Evolutionary conservation across 2,797 vertebrate species (phyloP), one percentile per base, ranked within the genome.

Genomic region (Oreonectes daqikongensis): DNA sequence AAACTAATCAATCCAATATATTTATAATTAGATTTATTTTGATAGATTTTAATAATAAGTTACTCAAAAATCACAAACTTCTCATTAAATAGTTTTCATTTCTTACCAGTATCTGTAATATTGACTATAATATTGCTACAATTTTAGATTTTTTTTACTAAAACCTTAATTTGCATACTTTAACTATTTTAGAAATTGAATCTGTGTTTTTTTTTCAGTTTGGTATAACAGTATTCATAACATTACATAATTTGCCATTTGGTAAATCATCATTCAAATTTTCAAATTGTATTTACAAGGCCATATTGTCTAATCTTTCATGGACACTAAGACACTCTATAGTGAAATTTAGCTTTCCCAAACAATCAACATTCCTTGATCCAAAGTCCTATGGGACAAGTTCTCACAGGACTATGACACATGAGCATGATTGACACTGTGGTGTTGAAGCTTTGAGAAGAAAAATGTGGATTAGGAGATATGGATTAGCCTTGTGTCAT

Each of bases 401-500:
- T 48, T 69, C 38, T 69, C 15, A 61, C 66, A 17, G 30, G 22
- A 60, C 44, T 55, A 50, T 50, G 74, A 79, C 46, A 79, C 71
- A 75, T 64, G 64, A 79, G 63, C 55, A 28, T 79, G 74, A 67
- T 63, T 84, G 80, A 79, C 69, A 78, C n/a, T 69, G 38, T 66
- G 64, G 61, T 40, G 79, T 63, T 76, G 60, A 65, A 63, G 59
- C 68, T 80, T 71, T 79, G 57, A 30, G 24, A 75, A 32, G 71
- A 64, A 28, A 50, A 68, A 83, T 57, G 73, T 82, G 73, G n/a
- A n/a, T n/a, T n/a, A n/a, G 69, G 75, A 79, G 79, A 75, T 78
- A 52, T 83, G 74, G 75, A 83, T 81, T 85, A 85, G 70, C 75
- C 68, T 69, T 69, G 32, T 81, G 78, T 82, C 66, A 80, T 81